These are phyloP conservation scores for Amblyjoppa fuscipennis DNA, from an alignment of 2,888 invertebrate species.

Conservation along the genomic window DNA sequence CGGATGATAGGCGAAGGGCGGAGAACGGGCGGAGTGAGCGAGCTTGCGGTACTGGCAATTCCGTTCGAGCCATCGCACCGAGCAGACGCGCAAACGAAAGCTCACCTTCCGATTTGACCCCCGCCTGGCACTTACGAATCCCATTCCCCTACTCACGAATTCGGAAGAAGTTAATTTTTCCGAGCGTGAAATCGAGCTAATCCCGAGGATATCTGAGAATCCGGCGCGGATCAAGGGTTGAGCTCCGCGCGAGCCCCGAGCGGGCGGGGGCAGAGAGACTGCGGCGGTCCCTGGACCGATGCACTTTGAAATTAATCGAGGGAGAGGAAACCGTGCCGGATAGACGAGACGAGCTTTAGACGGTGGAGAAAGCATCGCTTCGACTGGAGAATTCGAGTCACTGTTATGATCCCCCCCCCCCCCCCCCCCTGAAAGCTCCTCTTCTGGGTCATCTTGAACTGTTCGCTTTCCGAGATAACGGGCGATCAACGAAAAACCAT, in stretches of 20 bases:
- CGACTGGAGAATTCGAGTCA: conserved; percentile 43
- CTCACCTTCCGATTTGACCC: not conserved
- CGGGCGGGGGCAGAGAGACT: not conserved
- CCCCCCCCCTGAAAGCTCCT: not conserved
- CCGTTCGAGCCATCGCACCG: conserved; percentile 64
- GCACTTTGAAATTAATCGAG: conserved; percentile 72
- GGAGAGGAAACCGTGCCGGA: conserved; percentile 43
- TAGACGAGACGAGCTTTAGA: conserved; percentile 43
- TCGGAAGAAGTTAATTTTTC: conserved; percentile 73
- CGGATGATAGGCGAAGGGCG: not conserved
- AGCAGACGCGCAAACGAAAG: conserved; percentile 48
- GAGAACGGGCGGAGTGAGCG: conserved; percentile 4
- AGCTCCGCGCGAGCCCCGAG: conserved; percentile 17
- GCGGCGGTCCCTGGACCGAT: conserved; percentile 46
- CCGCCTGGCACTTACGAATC: conserved; percentile 36
- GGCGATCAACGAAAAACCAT: not conserved
- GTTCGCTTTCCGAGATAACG: not conserved
- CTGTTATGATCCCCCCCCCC: conserved; percentile 9
- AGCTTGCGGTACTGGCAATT: conserved; percentile 61
- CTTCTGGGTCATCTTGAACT: conserved; percentile 19
- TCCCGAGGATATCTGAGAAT: conserved; percentile 74
- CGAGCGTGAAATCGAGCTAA: conserved; percentile 77
- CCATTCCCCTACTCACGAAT: conserved; percentile 56
- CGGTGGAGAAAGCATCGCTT: conserved; percentile 13
- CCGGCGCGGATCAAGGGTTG: conserved; percentile 57